A percentile compares a stretch with the other conserved stretches of the same genome.
Evolutionary conservation across 2,113 vertebrate species (phyloP).

Genomic region (Gavialis gangeticus): DNA sequence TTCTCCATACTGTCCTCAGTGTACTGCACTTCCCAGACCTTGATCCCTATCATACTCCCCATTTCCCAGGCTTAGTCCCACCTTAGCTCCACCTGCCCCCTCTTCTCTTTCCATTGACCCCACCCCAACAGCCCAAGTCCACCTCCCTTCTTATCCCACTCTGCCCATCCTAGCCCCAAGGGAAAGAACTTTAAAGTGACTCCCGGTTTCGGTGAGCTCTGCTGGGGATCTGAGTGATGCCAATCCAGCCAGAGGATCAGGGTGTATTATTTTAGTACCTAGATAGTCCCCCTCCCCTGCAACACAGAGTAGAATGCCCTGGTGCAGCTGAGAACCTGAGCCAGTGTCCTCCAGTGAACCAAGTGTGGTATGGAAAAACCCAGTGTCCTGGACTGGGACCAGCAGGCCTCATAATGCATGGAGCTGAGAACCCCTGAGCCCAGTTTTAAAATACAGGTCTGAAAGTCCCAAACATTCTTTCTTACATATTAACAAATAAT

Average conservation of each 20-base stretch:
- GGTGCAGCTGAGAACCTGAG: background rate
- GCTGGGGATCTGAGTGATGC: rapidly evolving
- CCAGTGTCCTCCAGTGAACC: background rate
- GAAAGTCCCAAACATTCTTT: background rate
- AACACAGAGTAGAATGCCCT: background rate
- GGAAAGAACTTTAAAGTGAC: background rate
- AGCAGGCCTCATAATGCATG: background rate
- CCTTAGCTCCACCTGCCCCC: too few relatives aligned
- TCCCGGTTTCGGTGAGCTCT: background rate
- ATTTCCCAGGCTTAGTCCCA: background rate
- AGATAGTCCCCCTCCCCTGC: rapidly evolving
- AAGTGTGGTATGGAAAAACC: background rate
- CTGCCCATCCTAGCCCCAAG: background rate
- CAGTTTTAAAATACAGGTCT: conserved; percentile 15
- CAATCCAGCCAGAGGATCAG: background rate
- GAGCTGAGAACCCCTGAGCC: background rate
- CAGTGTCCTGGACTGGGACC: background rate
- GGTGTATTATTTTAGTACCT: background rate
- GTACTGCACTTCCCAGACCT: too few relatives aligned
- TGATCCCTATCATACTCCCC: background rate
- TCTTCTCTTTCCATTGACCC: background rate
- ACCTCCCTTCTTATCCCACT: background rate
- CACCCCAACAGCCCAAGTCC: background rate
- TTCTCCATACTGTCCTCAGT: background rate
- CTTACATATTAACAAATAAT: background rate